Evolutionary conservation across 2,888 invertebrate genomes (phyloP), one percentile per base, ranked within the genome.

Genomic region (Pyrochroa serraticornis): DNA sequence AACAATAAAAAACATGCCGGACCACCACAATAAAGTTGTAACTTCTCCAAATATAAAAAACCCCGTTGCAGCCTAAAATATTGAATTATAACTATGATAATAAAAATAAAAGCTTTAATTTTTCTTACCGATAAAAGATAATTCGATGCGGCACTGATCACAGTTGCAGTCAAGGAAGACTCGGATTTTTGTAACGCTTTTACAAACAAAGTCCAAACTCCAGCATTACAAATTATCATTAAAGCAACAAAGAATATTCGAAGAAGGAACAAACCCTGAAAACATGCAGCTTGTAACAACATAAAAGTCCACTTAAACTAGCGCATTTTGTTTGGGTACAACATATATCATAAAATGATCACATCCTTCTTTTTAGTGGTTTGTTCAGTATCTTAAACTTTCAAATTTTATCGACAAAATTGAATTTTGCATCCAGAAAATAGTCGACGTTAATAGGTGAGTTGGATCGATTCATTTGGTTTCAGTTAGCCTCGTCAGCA

Each of bases 131-230:
- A 87, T 59, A 84, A 75, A 44, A 87, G 76, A 72, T 86, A 89
- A 75, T 86, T 87, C 12, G 85, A 82, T 0, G 86, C 84, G 22
- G 88, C 82, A 49, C 85, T 86, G 60, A 84, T 81, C 37, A 88
- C 83, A 7, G 88, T 88, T 0, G 87, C 85, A 3, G 83, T 81
- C 9, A 87, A 81, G 0, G 88, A 85, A 62, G 87, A 86, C 36
- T 79, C 75, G 1, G 84, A 81, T 0, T 80, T 80, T 64, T 87
- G 86, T 1, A 89, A 76, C 0, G 87, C 85, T 63, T 85, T 84
- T 41, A 87, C 82, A 72, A 86, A 88, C 67, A 85, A 81, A 7
- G 85, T 81, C 77, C 84, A 85, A 22, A 85, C 85, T 69, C 83
- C 82, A 0, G 85, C 84, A 69, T 88, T 88, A 30, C 79, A 82